Conservation (phyloP, 1,140 invertebrate genomes). For the Micrasema minimum region DNA sequence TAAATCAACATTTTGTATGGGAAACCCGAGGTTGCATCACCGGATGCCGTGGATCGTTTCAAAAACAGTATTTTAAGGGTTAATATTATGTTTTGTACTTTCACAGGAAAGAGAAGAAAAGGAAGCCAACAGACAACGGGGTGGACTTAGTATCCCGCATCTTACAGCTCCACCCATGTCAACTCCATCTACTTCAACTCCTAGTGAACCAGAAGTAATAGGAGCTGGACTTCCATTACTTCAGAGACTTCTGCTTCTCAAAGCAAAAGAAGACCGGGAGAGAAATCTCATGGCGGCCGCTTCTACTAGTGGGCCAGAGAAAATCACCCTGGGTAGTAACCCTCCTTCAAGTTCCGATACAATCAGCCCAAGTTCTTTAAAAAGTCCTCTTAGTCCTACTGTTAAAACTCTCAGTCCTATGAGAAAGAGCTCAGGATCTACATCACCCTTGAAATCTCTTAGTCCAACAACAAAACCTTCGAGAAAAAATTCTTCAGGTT, state of each 20-base stretch:
- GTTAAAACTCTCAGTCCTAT: constrained; percentile 64
- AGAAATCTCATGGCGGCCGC: constrained; percentile 56
- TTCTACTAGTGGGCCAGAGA: constrained; percentile 45
- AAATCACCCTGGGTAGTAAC: constrained; percentile 57
- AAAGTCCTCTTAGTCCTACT: constrained; percentile 65
- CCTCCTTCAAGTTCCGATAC: constrained; percentile 65
- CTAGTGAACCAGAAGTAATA: constrained; percentile 69
- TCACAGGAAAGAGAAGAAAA: constrained; percentile 69
- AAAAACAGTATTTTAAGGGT: no score
- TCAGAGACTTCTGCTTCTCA: constrained; percentile 81
- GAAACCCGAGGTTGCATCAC: no score
- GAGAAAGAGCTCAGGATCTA: constrained; percentile 64
- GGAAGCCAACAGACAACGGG: constrained; percentile 65
- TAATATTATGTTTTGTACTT: no score
- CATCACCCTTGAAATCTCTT: constrained; percentile 63
- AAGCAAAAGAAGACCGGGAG: constrained; percentile 81
- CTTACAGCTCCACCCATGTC: constrained; percentile 61
- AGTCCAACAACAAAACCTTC: constrained; percentile 64
- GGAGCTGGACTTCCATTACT: constrained; percentile 80
- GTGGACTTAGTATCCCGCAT: constrained; percentile 60
- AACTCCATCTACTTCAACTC: constrained; percentile 61
- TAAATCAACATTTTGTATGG: no score
- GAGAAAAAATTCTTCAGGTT: constrained; percentile 65
- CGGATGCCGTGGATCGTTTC: no score
- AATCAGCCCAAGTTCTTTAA: constrained; percentile 64